Evolutionary conservation across 2,888 invertebrate species (phyloP), one percentile per base, ranked within the genome.

Genomic region (Eulithis prunata): DNA sequence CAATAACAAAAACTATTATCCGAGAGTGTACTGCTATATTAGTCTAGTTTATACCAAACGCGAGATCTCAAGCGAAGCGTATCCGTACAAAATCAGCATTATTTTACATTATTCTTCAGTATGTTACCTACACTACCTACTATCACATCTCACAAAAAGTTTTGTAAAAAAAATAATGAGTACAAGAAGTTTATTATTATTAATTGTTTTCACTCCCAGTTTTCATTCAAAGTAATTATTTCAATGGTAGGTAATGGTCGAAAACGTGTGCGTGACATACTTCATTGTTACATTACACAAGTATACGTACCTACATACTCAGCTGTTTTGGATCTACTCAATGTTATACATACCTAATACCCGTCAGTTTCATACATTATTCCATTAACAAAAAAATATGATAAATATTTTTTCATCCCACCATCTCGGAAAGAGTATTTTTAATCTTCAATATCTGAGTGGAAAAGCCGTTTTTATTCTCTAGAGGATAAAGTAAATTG

Each of bases 121-220:
- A 79, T 75, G 78, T 84, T 81, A 84, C 74, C 73, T 32, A 32
- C 32, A n/a, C 32, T 32, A 32, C 32, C 85, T 88, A 88, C 83
- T 87, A 88, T 88, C 87, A 88, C 87, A 87, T 87, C 79, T 86
- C 83, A 85, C 80, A 51, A 77, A 81, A 83, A 82, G 63, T 78
- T 75, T 69, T 69, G 61, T 71, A 77, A 73, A 78, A 79, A 75
- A 78, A 78, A 68, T 69, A 75, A 68, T 63, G 64, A 72, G 62
- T 68, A 65, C 62, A 65, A 56, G 61, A 64, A 59, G 46, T 65
- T 65, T 12, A 65, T 52, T 28, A 51, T 12, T 52, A 32, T 43
- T 62, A 21, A 41, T 41, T 41, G 36, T 58, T 49, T 56, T 32
- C 45, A 60, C 43, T 49, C 14, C 21, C 54, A 54, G 13, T 43